Percentiles rank a stretch among this genome's conserved stretches.
These are phyloP conservation scores for Ceyx margarethae DNA, from an alignment of 2,113 vertebrate species.

Conservation along the genomic window DNA sequence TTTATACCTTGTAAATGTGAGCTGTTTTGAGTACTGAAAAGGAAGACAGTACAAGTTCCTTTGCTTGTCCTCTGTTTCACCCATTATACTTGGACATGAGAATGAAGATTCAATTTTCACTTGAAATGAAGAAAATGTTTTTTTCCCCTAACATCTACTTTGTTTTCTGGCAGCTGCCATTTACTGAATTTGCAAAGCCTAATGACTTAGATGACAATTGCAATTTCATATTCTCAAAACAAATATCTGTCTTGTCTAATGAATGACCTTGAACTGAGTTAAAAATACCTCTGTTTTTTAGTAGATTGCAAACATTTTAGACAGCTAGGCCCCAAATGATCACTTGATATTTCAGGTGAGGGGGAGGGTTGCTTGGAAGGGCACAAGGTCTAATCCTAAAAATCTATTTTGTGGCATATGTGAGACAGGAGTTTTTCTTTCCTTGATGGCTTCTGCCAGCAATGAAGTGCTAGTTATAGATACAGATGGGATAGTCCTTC, in stretches of 20 bases:
- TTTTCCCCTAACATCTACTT: not conserved
- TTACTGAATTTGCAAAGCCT: constrained; percentile 53
- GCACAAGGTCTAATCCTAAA: not conserved
- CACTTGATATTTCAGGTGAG: not conserved
- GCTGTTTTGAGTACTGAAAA: not conserved
- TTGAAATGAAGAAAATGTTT: constrained; percentile 10
- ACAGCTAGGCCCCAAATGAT: not conserved
- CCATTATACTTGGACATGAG: not conserved
- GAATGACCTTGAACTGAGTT: constrained; percentile 18
- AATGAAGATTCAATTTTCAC: constrained; percentile 40
- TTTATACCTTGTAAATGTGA: not conserved
- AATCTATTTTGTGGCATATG: not conserved
- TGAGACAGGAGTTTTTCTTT: not conserved
- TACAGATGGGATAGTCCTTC: not conserved
- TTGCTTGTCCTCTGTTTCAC: not conserved
- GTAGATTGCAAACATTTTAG: constrained; percentile 2
- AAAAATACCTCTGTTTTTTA: constrained; percentile 15
- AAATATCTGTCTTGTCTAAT: not conserved
- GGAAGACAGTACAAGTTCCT: not conserved
- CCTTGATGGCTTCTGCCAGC: not conserved
- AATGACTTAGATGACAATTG: constrained; percentile 56
- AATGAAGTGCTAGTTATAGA: not conserved
- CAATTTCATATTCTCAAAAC: not conserved
- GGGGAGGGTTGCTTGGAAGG: not conserved
- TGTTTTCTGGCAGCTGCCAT: constrained; percentile 1